These are phyloP conservation scores for Drosophila atripex DNA, from an alignment of 2,888 invertebrate species.

Conservation along the genomic window DNA sequence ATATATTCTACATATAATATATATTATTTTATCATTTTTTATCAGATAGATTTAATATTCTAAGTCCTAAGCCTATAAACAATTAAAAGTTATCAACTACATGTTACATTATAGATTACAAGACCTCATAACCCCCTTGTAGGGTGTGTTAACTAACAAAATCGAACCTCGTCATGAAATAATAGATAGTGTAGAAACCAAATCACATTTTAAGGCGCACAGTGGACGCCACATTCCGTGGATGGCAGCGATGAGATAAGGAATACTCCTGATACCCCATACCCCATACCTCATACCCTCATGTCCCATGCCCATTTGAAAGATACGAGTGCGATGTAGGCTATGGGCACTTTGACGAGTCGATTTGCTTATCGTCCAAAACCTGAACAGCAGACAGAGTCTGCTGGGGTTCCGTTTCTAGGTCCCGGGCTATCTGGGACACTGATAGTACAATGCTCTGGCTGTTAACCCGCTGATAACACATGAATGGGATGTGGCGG, in stretches of 20 bases:
- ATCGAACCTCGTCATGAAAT: background rate
- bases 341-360: conserved; percentile 15
- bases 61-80: no score
- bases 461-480: conserved; percentile 34
- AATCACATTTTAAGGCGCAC: conserved; percentile 26
- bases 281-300: no score
- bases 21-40: no score
- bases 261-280: background rate
- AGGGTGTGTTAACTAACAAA: background rate
- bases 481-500: conserved; percentile 12
- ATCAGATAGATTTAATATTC: no score
- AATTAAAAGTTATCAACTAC: no score
- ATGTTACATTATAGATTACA: no score
- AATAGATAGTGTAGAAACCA: background rate
- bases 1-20: no score
- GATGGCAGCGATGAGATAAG: conserved; percentile 48
- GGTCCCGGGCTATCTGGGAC: conserved; percentile 25
- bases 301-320: background rate
- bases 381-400: conserved; percentile 23
- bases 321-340: conserved; percentile 8
- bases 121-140: background rate
- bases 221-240: conserved; percentile 29
- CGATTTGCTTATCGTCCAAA: conserved; percentile 38
- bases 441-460: conserved; percentile 36
- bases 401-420: conserved; percentile 18